phyloP scores from a whole-genome alignment of 1,140 invertebrate genomes.

The Himalopsyche phryganea region DNA sequence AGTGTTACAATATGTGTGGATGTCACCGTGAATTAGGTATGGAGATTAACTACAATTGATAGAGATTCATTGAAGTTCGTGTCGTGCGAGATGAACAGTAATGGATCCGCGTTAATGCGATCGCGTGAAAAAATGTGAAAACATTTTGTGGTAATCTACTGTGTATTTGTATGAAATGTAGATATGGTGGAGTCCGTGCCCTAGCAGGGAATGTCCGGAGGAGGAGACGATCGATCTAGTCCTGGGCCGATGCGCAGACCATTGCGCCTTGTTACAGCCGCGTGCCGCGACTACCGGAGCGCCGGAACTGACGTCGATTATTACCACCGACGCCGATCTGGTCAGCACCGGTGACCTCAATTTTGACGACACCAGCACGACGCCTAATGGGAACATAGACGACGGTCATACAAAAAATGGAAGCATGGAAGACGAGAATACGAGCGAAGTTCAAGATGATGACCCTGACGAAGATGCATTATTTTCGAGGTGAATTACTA shows the following conservation, averaged over 20 bases:
- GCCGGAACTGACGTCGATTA: constrained; percentile 39
- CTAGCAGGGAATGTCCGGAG: constrained; percentile 69
- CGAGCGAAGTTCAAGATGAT: constrained; percentile 3
- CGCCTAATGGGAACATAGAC: constrained; percentile 32
- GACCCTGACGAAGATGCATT: not conserved
- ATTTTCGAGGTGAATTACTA: not conserved
- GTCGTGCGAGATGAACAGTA: constrained; percentile 30
- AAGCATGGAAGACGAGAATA: not conserved
- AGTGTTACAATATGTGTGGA: constrained; percentile 45
- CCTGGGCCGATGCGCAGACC: constrained; percentile 64
- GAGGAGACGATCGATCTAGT: constrained; percentile 68
- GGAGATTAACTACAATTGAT: constrained; percentile 35
- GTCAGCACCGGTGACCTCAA: constrained; percentile 46
- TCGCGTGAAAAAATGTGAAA: constrained; percentile 13
- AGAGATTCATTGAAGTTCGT: constrained; percentile 35
- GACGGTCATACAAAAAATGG: too few species aligned
- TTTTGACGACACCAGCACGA: constrained; percentile 52
- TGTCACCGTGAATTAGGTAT: constrained; percentile 39
- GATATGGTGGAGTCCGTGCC: constrained; percentile 77
- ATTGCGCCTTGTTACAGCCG: constrained; percentile 57
- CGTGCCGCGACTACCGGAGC: constrained; percentile 25
- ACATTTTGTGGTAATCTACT: constrained; percentile 12
- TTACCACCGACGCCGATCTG: not conserved
- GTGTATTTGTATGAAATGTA: constrained; percentile 36
- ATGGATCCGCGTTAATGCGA: constrained; percentile 22